Percentiles rank a stretch among this genome's conserved stretches.
These are phyloP conservation scores for Acrobasis repandana DNA, from an alignment of 2,888 invertebrate genomes.

Conservation along the genomic window DNA sequence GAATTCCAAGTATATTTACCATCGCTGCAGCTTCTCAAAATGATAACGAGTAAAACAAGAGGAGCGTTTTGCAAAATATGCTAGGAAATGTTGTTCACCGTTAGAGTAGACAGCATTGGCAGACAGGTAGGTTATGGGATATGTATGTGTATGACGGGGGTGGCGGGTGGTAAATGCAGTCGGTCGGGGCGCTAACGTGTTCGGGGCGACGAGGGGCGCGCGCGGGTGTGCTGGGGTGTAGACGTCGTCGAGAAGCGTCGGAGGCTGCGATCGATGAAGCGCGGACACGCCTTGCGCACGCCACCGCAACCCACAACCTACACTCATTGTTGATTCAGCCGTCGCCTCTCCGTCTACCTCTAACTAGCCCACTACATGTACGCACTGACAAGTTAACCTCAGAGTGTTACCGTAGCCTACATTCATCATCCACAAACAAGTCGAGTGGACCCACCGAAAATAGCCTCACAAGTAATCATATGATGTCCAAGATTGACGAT, in stretches of 20 bases:
- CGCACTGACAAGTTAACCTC: conserved; percentile 23
- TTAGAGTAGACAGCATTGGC: conserved; percentile 49
- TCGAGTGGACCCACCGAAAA: conserved; percentile 25
- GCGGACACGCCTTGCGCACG: conserved; percentile 81
- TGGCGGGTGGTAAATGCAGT: conserved; percentile 80
- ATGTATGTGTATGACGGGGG: conserved; percentile 54
- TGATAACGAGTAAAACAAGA: conserved; percentile 40
- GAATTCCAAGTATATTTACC: conserved; percentile 38
- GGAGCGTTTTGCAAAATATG: conserved; percentile 50
- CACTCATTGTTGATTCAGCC: conserved; percentile 70
- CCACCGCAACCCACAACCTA: conserved; percentile 57
- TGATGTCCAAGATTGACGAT: conserved; percentile 45
- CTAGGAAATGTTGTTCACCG: conserved; percentile 40
- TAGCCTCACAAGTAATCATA: conserved; percentile 28
- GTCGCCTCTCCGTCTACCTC: conserved; percentile 43
- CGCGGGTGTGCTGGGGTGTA: conserved; percentile 53
- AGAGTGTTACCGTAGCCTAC: conserved; percentile 29
- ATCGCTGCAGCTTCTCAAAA: conserved; percentile 32
- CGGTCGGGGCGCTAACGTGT: conserved; percentile 80
- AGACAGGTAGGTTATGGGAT: conserved; percentile 59
- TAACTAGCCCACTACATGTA: conserved; percentile 25
- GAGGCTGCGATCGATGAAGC: conserved; percentile 83
- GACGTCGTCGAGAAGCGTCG: conserved; percentile 80
- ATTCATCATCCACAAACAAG: conserved; percentile 38
- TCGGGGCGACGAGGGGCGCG: conserved; percentile 51